phyloP scores from a whole-genome alignment of 1,140 invertebrate species.

The Homarus americanus region DNA sequence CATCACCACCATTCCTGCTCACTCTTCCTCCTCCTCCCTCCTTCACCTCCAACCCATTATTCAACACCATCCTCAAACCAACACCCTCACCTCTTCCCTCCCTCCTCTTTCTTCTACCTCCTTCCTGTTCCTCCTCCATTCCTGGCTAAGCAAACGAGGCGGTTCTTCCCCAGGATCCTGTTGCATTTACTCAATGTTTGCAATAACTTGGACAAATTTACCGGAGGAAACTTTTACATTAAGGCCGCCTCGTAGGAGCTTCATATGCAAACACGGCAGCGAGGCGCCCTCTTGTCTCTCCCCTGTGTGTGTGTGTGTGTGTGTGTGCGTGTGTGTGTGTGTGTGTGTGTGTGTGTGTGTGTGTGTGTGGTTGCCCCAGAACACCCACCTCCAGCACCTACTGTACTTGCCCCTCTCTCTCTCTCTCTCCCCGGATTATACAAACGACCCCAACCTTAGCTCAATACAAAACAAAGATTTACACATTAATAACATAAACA shows the following conservation, averaged over 20 bases:
- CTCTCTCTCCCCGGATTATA: too few species aligned
- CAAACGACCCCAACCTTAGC: too few species aligned
- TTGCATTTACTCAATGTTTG: neutral
- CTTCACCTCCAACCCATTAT: too few species aligned
- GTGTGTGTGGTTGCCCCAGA: neutral
- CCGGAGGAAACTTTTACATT: neutral
- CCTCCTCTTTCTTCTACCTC: neutral
- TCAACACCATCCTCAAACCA: too few species aligned
- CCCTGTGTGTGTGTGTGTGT: neutral
- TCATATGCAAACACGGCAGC: neutral
- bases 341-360: neutral
- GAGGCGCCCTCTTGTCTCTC: neutral
- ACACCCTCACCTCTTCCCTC: too few species aligned
- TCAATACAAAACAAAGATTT: too few species aligned
- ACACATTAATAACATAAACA: too few species aligned
- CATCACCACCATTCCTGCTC: too few species aligned
- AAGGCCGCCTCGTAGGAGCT: neutral
- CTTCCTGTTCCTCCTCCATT: neutral
- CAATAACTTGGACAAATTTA: constrained; percentile 1
- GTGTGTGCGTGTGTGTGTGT: neutral
- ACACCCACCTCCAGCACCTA: too few species aligned
- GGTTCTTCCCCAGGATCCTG: neutral
- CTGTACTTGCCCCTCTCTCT: too few species aligned
- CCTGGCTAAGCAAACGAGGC: neutral
- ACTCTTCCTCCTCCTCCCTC: too few species aligned